Conservation (phyloP, 2,113 vertebrate species). For the Martes martes region DNA sequence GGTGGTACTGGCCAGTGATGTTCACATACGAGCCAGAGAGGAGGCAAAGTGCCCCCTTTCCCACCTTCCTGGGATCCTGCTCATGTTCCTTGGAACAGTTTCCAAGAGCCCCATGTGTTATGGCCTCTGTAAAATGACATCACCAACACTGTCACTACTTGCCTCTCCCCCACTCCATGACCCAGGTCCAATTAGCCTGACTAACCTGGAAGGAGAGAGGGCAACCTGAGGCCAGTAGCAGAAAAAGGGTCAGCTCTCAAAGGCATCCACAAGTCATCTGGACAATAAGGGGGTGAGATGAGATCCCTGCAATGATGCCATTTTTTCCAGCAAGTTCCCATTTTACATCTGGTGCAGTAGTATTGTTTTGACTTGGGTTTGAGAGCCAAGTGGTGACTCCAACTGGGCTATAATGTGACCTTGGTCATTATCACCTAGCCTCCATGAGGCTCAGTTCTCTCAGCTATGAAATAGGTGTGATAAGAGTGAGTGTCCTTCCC, state of each 20-base stretch:
- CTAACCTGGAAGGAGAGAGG: neutral
- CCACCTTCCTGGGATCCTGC: neutral
- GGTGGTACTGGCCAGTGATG: neutral
- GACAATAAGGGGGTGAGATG: neutral
- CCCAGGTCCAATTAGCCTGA: neutral
- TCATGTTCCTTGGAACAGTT: neutral
- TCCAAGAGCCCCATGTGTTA: neutral
- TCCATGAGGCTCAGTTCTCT: neutral
- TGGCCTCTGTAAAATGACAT: neutral
- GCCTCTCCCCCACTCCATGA: rapidly evolving
- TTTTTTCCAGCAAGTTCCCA: neutral
- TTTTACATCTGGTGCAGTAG: neutral
- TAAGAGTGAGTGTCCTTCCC: neutral
- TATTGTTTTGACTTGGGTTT: neutral
- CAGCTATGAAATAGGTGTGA: neutral
- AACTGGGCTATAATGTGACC: neutral
- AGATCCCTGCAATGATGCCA: neutral
- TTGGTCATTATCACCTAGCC: neutral
- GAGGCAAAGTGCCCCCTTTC: neutral
- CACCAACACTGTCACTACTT: neutral
- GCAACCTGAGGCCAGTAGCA: neutral
- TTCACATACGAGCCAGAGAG: neutral
- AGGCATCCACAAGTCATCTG: neutral
- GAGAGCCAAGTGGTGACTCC: neutral
- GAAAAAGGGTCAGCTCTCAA: neutral